Base-by-base conservation (phyloP, 2,888 invertebrate species). In the Phengaris alcon region DNA sequence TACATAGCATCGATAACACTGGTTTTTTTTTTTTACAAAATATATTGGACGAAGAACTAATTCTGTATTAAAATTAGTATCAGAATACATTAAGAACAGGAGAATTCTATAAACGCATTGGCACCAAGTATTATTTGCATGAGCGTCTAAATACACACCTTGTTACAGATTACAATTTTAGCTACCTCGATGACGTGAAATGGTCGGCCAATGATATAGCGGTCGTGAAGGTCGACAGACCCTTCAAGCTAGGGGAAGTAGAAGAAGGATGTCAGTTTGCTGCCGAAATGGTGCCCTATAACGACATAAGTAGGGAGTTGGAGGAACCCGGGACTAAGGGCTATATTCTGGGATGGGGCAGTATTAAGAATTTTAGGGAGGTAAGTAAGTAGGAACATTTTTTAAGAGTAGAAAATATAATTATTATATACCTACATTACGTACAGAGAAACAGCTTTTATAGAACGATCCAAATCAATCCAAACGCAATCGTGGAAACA, bases 181-280 rank as follows among this genome's bases (percentile, higher is more conserved):
- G 93, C 82, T 93, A 93, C 83, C 90, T 91, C 89, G 93, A 93
- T 82, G 93, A 91, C 76, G 87, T 91, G 75, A 93, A 92, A 79
- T 93, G 93, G 93, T 91, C 93, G 0, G 89, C 93, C 0, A 93
- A 93, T 79, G 93, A 93, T 72, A 93, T 93, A 68, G 93, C 93
- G 0, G 89, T 93, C 54, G 90, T 93, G 0, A 91, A 90, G 84
- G 93, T 93, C 3, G 87, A 93, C 75, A 90, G 83, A 75, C 86
- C 90, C 0, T 93, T 93, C 80, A 92, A 90, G 79, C 81, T 93
- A 0, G 91, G 91, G 3, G 86, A 89, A 0, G 48, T 57, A 7
- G 93, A 93, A 79, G 86, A 84, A 52, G 90, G 88, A 1, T 93
- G 93, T 64, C 87, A 93, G 77, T 92, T 90, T 70, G 86, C 86